Base-by-base conservation (phyloP, 2,113 vertebrate genomes). In the Sus scrofa region DNA sequence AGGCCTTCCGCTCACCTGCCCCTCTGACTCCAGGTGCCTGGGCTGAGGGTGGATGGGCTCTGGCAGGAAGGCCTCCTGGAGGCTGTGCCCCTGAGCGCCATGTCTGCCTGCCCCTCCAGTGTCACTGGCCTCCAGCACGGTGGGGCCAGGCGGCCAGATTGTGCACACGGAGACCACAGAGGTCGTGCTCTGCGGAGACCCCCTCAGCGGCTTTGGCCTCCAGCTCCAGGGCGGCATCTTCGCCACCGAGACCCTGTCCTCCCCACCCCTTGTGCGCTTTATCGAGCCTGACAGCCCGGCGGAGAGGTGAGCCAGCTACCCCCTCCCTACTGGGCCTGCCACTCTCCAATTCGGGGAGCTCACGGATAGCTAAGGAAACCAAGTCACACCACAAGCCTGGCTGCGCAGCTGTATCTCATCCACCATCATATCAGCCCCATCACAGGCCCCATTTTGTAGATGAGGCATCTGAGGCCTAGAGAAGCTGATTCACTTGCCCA, bases 221-320 rank as follows among this genome's bases (percentile, higher is more conserved):
- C 99, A 99, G 98, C 99, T 99, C 84, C 99, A 99, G 98, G 99
- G 99, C 56, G 99, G 99, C 79, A 99, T 99, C 98, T 99, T 99
- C 96, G 99, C 99, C 97, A 99, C 99, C 0, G 99, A 99, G 98
- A 99, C 99, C 50, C 98, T 99, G 95, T 99, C 99, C 10, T 98
- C 99, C 83, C 99, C 99, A 1, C 99, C 99, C 32, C 99, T 99
- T 63, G 98, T 99, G 98, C 99, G 99, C 96, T 99, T 99, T 97
- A 99, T 99, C 44, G 99, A 99, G 98, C 99, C 99, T 0, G 99
- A 99, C 99, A 99, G 99, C 97, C 99, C 99, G 0, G 99, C 99
- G 62, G 99, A 99, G 98, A 99, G 99, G 99, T 99, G 98, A 99
- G 99, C 73, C 37, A 32, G 0, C 37, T 20, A 20, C n/a, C 54